These are phyloP conservation scores for Pollenia griseotomentosa DNA, from an alignment of 2,888 invertebrate genomes.

Conservation along the genomic window DNA sequence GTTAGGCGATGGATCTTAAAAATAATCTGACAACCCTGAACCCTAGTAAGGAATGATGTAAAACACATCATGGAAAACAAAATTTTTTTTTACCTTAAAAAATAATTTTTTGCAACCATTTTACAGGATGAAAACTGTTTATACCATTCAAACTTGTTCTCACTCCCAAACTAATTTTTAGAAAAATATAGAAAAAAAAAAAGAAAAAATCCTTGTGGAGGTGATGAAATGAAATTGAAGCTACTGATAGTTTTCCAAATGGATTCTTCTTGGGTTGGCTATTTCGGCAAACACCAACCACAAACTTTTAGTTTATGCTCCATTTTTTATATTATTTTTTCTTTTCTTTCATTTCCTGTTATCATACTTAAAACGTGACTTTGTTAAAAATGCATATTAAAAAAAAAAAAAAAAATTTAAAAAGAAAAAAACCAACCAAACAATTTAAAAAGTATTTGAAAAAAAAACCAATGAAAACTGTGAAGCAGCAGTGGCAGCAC, in stretches of 20 bases:
- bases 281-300: neutral
- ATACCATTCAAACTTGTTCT: too few relatives aligned
- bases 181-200: neutral
- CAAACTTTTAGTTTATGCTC: neutral
- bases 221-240: slow-evolving; percentile 37
- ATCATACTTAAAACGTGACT: slow-evolving; percentile 63
- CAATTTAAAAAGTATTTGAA: slow-evolving; percentile 24
- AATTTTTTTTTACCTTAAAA: neutral
- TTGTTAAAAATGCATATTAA: slow-evolving; percentile 44
- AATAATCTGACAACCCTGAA: too few relatives aligned
- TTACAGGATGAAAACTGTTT: neutral
- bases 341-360: slow-evolving; percentile 19
- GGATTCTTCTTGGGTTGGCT: slow-evolving; percentile 2
- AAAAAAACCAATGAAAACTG: slow-evolving; percentile 30
- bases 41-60: too few relatives aligned
- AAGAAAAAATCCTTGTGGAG: slow-evolving; percentile 16
- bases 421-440: neutral
- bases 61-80: neutral
- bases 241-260: slow-evolving; percentile 42
- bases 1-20: too few relatives aligned
- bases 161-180: slow-evolving; percentile 24
- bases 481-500: slow-evolving; percentile 26
- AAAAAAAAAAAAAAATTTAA: slow-evolving; percentile 12
- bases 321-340: neutral
- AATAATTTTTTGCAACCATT: neutral